phyloP scores from a whole-genome alignment of 1,140 invertebrate genomes.

The Gryon sp. region DNA sequence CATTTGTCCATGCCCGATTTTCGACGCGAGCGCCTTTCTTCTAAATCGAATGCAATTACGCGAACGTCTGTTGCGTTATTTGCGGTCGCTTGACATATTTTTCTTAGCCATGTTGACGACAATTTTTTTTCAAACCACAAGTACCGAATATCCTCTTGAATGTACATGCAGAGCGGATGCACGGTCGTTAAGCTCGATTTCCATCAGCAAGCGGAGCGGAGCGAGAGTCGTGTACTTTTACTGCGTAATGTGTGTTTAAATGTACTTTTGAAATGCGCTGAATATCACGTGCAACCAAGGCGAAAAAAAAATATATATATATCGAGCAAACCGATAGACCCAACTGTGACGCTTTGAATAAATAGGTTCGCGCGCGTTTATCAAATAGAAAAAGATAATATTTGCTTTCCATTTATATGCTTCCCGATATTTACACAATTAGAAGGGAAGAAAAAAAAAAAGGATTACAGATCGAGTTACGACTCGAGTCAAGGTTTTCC shows the following conservation, averaged over 20 bases:
- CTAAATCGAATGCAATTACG: slow-evolving; percentile 59
- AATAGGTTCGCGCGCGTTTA: slow-evolving; percentile 16
- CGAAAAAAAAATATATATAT: slow-evolving; percentile 27
- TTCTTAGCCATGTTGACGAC: slow-evolving; percentile 57
- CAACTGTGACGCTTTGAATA: slow-evolving; percentile 33
- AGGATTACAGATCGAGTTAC: slow-evolving; percentile 15
- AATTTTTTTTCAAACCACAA: slow-evolving; percentile 63
- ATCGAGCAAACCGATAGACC: slow-evolving; percentile 3
- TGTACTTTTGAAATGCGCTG: slow-evolving; percentile 61
- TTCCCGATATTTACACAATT: slow-evolving; percentile 46
- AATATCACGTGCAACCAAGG: slow-evolving; percentile 40
- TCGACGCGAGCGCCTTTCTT: slow-evolving; percentile 8
- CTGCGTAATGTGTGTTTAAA: slow-evolving; percentile 63
- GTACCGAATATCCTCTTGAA: slow-evolving; percentile 64
- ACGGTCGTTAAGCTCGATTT: slow-evolving; percentile 67
- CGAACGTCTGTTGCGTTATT: slow-evolving; percentile 50
- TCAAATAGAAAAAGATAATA: slow-evolving; percentile 36
- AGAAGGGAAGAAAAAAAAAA: slow-evolving; percentile 17
- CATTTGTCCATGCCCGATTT: slow-evolving; percentile 35
- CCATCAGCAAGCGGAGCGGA: slow-evolving; percentile 64
- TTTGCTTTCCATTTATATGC: slow-evolving; percentile 53
- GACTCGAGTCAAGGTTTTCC: slow-evolving; percentile 29
- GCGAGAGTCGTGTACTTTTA: slow-evolving; percentile 64
- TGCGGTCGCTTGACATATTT: slow-evolving; percentile 60
- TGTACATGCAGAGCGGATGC: slow-evolving; percentile 62